Conservation (phyloP, 1,140 invertebrate species). For the Anastatus disparis region DNA sequence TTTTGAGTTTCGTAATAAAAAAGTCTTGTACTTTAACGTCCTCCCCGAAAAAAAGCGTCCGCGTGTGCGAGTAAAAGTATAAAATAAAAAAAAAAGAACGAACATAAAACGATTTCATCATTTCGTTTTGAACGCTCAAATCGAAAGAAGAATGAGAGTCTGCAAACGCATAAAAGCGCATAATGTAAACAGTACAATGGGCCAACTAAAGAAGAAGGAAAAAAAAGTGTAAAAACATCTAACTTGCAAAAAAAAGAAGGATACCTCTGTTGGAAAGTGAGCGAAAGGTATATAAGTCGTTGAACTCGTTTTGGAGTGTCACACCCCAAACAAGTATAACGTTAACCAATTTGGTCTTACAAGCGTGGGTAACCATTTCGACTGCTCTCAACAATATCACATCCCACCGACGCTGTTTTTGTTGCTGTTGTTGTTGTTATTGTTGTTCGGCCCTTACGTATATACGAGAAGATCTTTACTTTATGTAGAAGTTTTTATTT, state of each 20-base stretch:
- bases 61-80: no score
- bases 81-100: no score
- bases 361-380: slow-evolving; percentile 26
- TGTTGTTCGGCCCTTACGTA: no score
- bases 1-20: slow-evolving; percentile 12
- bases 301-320: no score
- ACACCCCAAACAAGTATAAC: neutral
- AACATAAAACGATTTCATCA: slow-evolving; percentile 28
- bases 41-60: no score
- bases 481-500: no score
- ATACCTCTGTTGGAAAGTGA: no score
- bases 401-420: no score
- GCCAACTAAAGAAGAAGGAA: neutral
- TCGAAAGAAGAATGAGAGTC: neutral
- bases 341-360: slow-evolving; percentile 21
- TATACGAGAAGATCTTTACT: no score
- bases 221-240: slow-evolving; percentile 10
- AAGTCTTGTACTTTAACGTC: neutral
- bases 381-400: neutral
- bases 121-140: neutral
- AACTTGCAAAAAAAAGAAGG: no score
- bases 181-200: slow-evolving; percentile 4
- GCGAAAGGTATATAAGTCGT: neutral
- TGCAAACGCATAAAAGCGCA: neutral
- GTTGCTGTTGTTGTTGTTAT: no score